Percentiles rank a stretch among this genome's conserved stretches.
Evolutionary conservation across 2,113 vertebrate species (phyloP).

Genomic region (Bubo bubo): DNA sequence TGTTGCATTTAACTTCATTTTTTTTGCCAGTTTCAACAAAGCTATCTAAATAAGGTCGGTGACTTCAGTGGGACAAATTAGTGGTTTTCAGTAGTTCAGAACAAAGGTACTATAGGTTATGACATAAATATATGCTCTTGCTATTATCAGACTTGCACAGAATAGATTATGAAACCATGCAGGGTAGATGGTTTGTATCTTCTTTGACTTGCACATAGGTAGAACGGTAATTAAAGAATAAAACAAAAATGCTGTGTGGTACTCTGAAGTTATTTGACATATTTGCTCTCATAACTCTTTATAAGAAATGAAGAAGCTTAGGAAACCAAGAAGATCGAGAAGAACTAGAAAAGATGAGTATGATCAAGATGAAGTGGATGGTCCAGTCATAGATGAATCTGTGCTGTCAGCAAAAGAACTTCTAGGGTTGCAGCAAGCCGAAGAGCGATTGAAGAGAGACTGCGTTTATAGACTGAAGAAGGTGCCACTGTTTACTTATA

Average conservation of each 20-base stretch:
- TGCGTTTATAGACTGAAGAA: conserved; percentile 83
- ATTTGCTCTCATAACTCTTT: conserved; percentile 38
- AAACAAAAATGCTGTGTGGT: neutral
- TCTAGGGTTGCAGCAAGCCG: conserved; percentile 78
- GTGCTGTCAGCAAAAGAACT: conserved; percentile 80
- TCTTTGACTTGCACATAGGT: neutral
- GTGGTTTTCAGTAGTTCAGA: neutral
- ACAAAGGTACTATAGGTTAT: neutral
- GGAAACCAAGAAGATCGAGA: conserved; percentile 73
- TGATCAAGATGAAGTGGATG: conserved; percentile 72
- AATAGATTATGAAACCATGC: neutral
- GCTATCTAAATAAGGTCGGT: neutral
- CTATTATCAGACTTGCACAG: neutral
- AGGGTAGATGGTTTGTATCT: neutral
- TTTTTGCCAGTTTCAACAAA: neutral
- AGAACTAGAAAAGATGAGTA: conserved; percentile 75
- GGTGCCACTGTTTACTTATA: conserved; percentile 69
- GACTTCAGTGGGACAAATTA: neutral
- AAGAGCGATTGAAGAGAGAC: conserved; percentile 81
- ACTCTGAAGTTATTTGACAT: neutral
- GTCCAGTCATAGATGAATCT: conserved; percentile 80
- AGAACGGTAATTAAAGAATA: neutral
- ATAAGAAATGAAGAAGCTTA: conserved; percentile 77
- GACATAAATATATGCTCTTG: neutral
- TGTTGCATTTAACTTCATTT: neutral